phyloP scores from a whole-genome alignment of 2,113 vertebrate species.

The Dryoscopus gambensis region DNA sequence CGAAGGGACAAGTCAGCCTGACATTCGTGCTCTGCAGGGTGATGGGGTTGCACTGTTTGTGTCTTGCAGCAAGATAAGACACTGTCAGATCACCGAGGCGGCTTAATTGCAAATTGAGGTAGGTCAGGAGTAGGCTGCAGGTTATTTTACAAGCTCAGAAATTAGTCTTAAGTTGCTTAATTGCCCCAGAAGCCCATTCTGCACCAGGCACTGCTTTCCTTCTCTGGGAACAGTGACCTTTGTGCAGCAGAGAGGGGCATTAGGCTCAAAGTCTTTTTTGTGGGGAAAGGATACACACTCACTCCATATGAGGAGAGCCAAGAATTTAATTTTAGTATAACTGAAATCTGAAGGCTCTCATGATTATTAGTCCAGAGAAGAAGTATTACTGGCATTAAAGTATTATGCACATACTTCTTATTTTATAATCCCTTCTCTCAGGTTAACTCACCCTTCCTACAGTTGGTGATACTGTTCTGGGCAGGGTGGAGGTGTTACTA shows the following conservation, averaged over 20 bases:
- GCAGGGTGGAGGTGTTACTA: neutral
- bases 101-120: neutral
- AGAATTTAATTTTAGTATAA: neutral
- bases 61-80: neutral
- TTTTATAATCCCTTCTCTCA: neutral
- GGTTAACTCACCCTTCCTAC: neutral
- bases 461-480: neutral
- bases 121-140: neutral
- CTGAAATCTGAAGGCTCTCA: neutral
- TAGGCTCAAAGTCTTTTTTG: neutral
- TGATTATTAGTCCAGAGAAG: neutral
- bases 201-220: neutral
- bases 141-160: neutral
- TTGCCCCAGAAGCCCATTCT: neutral
- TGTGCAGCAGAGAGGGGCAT: neutral
- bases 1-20: rapidly evolving
- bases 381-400: neutral
- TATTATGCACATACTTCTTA: neutral
- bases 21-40: neutral
- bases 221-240: neutral
- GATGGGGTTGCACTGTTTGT: neutral
- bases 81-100: neutral
- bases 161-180: neutral
- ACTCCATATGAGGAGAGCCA: neutral
- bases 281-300: neutral